A percentile compares a stretch with the other conserved stretches of the same genome.
Evolutionary conservation across 1,140 invertebrate genomes (phyloP).

Genomic region (Anastrepha obliqua): DNA sequence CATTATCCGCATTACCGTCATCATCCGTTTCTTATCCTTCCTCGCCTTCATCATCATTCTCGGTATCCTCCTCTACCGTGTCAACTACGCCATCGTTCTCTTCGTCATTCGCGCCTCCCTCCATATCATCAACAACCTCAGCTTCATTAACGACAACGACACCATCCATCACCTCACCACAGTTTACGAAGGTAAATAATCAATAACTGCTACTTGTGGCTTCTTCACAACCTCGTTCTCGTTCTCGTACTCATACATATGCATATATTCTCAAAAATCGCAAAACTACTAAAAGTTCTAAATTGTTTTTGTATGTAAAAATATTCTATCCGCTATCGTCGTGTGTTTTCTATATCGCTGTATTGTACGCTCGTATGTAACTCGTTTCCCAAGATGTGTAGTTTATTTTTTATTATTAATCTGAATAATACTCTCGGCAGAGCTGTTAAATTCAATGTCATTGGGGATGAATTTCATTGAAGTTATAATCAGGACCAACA

Average conservation of each 20-base stretch:
- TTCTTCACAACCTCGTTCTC: background rate
- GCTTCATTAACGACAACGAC: slow-evolving; percentile 51
- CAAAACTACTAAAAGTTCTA: slow-evolving; percentile 27
- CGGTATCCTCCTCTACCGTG: slow-evolving; percentile 21
- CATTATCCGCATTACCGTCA: slow-evolving; percentile 47
- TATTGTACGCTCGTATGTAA: slow-evolving; percentile 1
- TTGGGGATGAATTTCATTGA: too few relatives aligned
- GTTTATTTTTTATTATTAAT: too few relatives aligned
- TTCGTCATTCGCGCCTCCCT: slow-evolving; percentile 24
- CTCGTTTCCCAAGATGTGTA: background rate
- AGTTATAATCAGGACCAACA: too few relatives aligned
- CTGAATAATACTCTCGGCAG: too few relatives aligned
- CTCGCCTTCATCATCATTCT: slow-evolving; percentile 16
- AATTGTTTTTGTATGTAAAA: background rate
- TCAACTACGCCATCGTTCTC: slow-evolving; percentile 40
- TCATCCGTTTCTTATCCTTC: slow-evolving; percentile 52
- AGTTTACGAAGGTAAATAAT: slow-evolving; percentile 50
- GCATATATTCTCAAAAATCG: background rate
- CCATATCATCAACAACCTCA: slow-evolving; percentile 47
- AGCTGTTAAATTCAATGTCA: too few relatives aligned
- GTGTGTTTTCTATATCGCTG: background rate
- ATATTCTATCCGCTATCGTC: background rate
- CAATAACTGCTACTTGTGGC: slow-evolving; percentile 1
- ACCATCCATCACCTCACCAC: slow-evolving; percentile 45
- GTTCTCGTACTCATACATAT: background rate